Conservation (phyloP, 1,140 invertebrate species). For the Drosophila seguyi region DNA sequence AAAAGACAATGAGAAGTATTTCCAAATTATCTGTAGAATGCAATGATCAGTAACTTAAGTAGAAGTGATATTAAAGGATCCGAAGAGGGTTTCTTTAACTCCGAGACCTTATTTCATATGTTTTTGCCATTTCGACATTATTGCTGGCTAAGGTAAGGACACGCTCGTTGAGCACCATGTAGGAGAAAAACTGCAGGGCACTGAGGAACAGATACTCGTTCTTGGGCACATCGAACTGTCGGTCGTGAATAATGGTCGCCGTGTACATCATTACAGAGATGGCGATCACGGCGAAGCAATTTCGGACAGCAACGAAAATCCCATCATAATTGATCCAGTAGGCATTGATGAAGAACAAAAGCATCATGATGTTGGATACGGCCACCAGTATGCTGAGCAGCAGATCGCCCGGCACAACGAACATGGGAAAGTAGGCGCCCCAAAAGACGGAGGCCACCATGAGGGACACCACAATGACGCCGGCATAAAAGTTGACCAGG, state of each 20-base stretch:
- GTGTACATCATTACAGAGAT: slow-evolving; percentile 65
- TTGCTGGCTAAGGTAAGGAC: slow-evolving; percentile 16
- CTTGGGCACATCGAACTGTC: slow-evolving; percentile 69
- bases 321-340: not conserved
- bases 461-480: slow-evolving; percentile 40
- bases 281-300: slow-evolving; percentile 54
- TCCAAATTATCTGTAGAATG: not conserved
- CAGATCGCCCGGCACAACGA: slow-evolving; percentile 62
- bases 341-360: slow-evolving; percentile 55
- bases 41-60: not conserved
- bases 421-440: slow-evolving; percentile 72
- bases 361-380: slow-evolving; percentile 46
- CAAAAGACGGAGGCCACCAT: slow-evolving; percentile 47
- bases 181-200: slow-evolving; percentile 61
- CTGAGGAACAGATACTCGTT: slow-evolving; percentile 66
- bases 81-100: too few relatives aligned
- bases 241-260: slow-evolving; percentile 71
- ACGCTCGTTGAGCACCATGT: slow-evolving; percentile 67
- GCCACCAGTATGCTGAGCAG: slow-evolving; percentile 56
- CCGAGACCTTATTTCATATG: too few relatives aligned
- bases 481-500: slow-evolving; percentile 56
- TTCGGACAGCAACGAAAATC: slow-evolving; percentile 29
- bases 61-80: not conserved
- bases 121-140: too few relatives aligned
- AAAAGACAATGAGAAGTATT: not conserved